A percentile compares a stretch with the other conserved stretches of the same genome.
These are phyloP conservation scores for Drosophila pseudotakahashii DNA, from an alignment of 2,888 invertebrate species.

Conservation along the genomic window DNA sequence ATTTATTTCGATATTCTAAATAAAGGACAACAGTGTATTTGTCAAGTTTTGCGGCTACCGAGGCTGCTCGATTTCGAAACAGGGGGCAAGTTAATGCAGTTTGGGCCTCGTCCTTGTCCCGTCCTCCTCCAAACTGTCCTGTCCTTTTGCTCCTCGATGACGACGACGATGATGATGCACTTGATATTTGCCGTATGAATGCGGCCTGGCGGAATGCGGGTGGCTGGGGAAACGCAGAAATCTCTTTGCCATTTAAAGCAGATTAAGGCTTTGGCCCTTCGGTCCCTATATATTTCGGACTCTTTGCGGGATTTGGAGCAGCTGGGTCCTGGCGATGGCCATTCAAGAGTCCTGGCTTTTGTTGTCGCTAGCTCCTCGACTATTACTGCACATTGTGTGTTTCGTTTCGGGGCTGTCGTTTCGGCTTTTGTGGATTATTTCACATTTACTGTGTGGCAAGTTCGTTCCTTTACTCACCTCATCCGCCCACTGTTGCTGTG, in stretches of 20 bases:
- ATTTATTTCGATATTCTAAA: no score
- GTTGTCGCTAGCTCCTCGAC: conserved; percentile 46
- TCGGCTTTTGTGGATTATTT: conserved; percentile 68
- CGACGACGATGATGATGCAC: conserved; percentile 70
- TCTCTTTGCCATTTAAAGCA: conserved; percentile 70
- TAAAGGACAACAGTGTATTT: conserved; percentile 5
- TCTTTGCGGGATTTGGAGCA: conserved; percentile 24
- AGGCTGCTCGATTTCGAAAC: conserved; percentile 22
- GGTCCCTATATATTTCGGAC: conserved; percentile 37
- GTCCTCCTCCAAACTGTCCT: conserved; percentile 18
- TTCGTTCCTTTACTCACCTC: conserved; percentile 21
- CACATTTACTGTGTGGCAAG: conserved; percentile 53
- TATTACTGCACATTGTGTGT: conserved; percentile 56
- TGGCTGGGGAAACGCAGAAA: conserved; percentile 16
- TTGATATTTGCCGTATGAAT: conserved; percentile 78
- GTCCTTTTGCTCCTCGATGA: conserved; percentile 29
- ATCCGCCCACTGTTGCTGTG: not conserved
- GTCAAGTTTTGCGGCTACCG: conserved; percentile 11
- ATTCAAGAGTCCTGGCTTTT: conserved; percentile 64
- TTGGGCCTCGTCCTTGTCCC: conserved; percentile 57
- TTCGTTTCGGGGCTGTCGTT: conserved; percentile 42
- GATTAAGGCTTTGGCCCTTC: conserved; percentile 62
- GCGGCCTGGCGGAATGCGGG: conserved; percentile 34
- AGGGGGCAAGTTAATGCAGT: conserved; percentile 56
- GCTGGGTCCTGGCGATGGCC: conserved; percentile 27